Evolutionary conservation across 1,140 invertebrate species (phyloP), one percentile per base, ranked within the genome.

Genomic region (Aplysia californica): DNA sequence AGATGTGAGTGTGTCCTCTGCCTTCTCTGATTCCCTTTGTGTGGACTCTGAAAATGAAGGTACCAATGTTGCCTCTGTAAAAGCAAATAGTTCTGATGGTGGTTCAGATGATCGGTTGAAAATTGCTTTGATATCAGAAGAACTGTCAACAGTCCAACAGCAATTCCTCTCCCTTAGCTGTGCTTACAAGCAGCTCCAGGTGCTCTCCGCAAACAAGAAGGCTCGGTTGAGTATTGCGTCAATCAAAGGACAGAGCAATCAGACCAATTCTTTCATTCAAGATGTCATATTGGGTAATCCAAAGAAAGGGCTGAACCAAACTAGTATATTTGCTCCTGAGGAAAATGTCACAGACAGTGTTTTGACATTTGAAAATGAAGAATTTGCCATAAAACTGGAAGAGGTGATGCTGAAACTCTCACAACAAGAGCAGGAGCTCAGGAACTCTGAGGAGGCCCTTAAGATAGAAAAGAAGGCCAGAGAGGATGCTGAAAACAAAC

Each of bases 351-450:
- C 36, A 39, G 44, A 70, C 36, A 72, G 59, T 55, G 59, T 71
- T 1, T 36, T 77, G 20, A 58, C 66, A 44, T 65, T 72, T 66
- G 69, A 70, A 65, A 50, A 35, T 2, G 64, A 50, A 36, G 76
- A 77, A 58, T 64, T 66, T 65, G 41, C 38, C n/a, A 56, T 70
- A 39, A 59, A 69, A 44, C 20, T 76, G 35, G 67, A 70, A 15
- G 75, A 76, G 26, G 44, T 80, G 21, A 79, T 77, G 44, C 67
- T 58, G 20, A 59, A 71, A 65, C 58, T 83, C 39, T 26, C 65
- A 70, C 44, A 56, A 72, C 36, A 58, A 58, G 74, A 75, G 61
- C 31, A 20, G 3, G 75, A 83, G 72, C 4, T 77, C 2, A 75
- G 76, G 68, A 75, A 15, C 23, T 23, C 41, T 35, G 55, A 55